These are phyloP conservation scores for Laticauda colubrina DNA, from an alignment of 2,113 vertebrate genomes.

Conservation along the genomic window DNA sequence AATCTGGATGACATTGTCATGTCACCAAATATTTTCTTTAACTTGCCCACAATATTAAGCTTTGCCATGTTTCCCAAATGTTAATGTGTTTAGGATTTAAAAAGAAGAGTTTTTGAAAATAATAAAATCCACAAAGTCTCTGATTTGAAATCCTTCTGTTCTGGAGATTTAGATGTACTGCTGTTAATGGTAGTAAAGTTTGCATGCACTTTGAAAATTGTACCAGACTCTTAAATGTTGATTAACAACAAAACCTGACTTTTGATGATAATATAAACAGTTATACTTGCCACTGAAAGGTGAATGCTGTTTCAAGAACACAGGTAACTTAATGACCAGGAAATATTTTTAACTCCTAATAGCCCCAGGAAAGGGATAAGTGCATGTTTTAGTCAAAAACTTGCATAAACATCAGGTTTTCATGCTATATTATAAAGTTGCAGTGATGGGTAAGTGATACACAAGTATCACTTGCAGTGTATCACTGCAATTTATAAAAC, in stretches of 20 bases:
- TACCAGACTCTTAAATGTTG: not conserved
- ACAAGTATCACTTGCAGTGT: not conserved
- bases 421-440: not conserved
- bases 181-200: constrained; percentile 12
- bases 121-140: constrained; percentile 1
- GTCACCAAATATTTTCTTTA: not conserved
- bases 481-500: not conserved
- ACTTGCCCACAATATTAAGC: not conserved
- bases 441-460: not conserved
- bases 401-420: not conserved
- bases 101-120: not conserved
- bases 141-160: not conserved
- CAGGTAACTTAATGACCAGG: not conserved
- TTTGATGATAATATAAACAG: not conserved
- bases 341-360: not conserved
- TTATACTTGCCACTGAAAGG: not conserved
- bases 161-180: constrained; percentile 15
- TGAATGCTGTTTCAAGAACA: not conserved
- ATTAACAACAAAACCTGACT: not conserved
- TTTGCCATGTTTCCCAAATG: not conserved
- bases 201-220: not conserved
- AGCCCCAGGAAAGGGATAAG: not conserved
- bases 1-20: not conserved
- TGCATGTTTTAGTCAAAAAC: not conserved
- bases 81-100: not conserved